Evolutionary conservation across 2,113 vertebrate species (phyloP), one percentile per base, ranked within the genome.

Genomic region (Falco punctatus): DNA sequence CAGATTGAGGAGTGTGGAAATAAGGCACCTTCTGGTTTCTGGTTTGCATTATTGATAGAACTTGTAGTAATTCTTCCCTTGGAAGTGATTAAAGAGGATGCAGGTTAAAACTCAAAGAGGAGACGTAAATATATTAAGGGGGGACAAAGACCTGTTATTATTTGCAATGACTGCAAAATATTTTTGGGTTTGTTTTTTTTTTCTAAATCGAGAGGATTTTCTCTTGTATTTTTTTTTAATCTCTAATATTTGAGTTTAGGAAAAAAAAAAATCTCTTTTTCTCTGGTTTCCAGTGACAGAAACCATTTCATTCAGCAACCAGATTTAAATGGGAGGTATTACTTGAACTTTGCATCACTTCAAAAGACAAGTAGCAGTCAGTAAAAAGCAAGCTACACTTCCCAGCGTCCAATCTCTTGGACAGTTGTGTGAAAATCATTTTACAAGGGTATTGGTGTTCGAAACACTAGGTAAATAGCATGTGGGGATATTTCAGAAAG

Each of bases 401-500:
- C 83, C 89, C 73, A 86, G 78, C 82, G 88, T 75, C 89, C 66
- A 85, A 79, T 86, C 81, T 92, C 92, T 72, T n/a, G 42, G 35
- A 44, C 64, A 96, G 66, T 51, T 95, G 81, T 57, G 73, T 83
- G 89, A 86, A 97, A 97, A 97, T 91, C 89, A 92, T 96, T 97
- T 94, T 80, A 96, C 27, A 57, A 78, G 87, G 69, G 93, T 96
- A 81, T 27, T 96, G 94, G 75, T 77, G 81, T 94, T 97, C 95
- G 94, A 95, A 95, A 97, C 30, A 44, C 49, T 28, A 58, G 54
- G 40, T 78, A 73, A 94, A 92, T 38, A 92, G 67, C 71, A 91
- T 93, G 82, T 91, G 62, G 78, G 94, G 81, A 95, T 96, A 96
- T 71, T 96, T 91, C 95, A 95, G 97, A 97, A 86, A 96, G 77